Evolutionary conservation across 2,113 vertebrate species (phyloP).

Genomic region (Oncorhynchus tshawytscha): DNA sequence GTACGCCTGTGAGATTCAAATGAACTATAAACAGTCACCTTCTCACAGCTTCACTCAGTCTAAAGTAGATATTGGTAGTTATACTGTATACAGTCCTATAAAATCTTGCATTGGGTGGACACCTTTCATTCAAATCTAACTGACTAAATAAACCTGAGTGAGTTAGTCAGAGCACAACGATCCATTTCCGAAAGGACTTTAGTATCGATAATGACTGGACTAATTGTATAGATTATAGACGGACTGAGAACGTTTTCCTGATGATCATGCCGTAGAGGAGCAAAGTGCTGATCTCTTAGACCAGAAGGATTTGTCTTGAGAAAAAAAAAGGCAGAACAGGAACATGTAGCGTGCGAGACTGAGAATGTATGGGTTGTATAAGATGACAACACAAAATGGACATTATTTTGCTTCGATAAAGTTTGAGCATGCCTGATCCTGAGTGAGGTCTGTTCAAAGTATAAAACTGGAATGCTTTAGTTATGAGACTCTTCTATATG

Average conservation of each 20-base stretch:
- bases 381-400: background rate
- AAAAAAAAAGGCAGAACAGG: background rate
- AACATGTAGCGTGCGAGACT: background rate
- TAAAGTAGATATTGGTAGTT: constrained; percentile 18
- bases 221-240: background rate
- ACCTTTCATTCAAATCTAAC: background rate
- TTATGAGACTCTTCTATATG: constrained; percentile 18
- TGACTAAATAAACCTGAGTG: no score
- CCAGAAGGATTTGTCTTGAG: background rate
- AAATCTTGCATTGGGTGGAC: background rate
- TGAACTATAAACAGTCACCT: background rate
- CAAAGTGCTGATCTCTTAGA: background rate
- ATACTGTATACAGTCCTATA: background rate
- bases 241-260: background rate
- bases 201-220: background rate
- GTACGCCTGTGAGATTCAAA: background rate
- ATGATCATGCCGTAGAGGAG: background rate
- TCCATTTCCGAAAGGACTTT: background rate
- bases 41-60: background rate
- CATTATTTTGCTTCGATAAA: background rate
- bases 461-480: constrained; percentile 63
- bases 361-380: background rate
- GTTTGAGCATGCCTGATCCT: constrained; percentile 28
- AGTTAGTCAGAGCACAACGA: no score
- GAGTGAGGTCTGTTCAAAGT: constrained; percentile 39